Percentiles rank a stretch among this genome's conserved stretches.
Evolutionary conservation across 2,888 invertebrate genomes (phyloP).

Genomic region (Chorisops tibialis): DNA sequence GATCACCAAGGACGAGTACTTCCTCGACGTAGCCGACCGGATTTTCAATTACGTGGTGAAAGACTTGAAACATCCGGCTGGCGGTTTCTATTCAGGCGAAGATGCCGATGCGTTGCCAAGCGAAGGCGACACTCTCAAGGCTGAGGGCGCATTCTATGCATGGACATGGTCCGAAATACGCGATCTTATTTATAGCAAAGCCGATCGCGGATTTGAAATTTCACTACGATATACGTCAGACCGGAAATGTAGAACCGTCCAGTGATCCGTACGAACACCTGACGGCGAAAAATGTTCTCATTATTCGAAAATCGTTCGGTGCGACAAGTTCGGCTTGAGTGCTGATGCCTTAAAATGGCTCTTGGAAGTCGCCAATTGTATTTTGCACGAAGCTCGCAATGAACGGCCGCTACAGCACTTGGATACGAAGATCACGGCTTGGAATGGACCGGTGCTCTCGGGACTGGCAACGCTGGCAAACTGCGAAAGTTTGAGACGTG

Average conservation of each 20-base stretch:
- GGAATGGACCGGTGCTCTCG: constrained; percentile 91
- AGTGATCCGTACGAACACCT: constrained; percentile 89
- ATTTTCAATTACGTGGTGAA: constrained; percentile 80
- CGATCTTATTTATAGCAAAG: constrained; percentile 44
- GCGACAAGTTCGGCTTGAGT: constrained; percentile 64
- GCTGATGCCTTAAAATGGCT: constrained; percentile 59
- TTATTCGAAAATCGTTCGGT: constrained; percentile 68
- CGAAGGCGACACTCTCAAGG: constrained; percentile 64
- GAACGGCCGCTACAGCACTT: constrained; percentile 83
- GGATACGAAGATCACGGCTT: constrained; percentile 88
- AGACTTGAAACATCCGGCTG: constrained; percentile 78
- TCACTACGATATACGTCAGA: constrained; percentile 71
- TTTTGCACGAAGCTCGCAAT: constrained; percentile 68
- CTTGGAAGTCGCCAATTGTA: constrained; percentile 62
- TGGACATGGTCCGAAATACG: constrained; percentile 80
- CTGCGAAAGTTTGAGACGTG: constrained; percentile 62
- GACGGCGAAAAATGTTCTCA: constrained; percentile 80
- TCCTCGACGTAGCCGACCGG: constrained; percentile 70
- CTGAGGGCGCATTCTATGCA: constrained; percentile 91
- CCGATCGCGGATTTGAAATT: constrained; percentile 56
- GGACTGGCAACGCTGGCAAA: constrained; percentile 71
- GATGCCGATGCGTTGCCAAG: constrained; percentile 90
- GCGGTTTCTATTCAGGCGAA: constrained; percentile 93
- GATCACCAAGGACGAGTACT: constrained; percentile 70
- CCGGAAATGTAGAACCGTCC: constrained; percentile 74